Conservation (phyloP, 1,140 invertebrate species). For the Drosophila lini region DNA sequence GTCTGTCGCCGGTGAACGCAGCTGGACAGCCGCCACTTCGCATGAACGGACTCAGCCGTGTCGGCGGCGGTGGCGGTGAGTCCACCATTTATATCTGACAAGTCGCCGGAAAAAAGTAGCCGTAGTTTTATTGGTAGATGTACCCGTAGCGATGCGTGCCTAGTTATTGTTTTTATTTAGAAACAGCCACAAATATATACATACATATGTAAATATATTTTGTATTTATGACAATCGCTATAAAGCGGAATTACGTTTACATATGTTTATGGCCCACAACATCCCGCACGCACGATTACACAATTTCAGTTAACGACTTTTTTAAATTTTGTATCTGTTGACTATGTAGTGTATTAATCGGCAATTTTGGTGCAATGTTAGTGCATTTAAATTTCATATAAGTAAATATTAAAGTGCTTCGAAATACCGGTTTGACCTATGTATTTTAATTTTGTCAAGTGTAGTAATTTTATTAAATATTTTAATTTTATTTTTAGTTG, state of each 20-base stretch:
- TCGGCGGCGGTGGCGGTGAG: slow-evolving; percentile 83
- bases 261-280: slow-evolving; percentile 1
- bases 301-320: slow-evolving; percentile 32
- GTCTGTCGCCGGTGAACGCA: slow-evolving; percentile 20
- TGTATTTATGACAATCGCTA: not conserved
- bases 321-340: slow-evolving; percentile 43
- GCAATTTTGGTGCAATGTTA: slow-evolving; percentile 6
- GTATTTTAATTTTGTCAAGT: slow-evolving; percentile 7
- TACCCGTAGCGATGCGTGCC: slow-evolving; percentile 10
- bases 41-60: slow-evolving; percentile 77
- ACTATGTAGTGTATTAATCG: not conserved
- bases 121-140: not conserved
- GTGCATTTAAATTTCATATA: slow-evolving; percentile 15
- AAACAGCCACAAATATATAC: not conserved
- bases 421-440: not conserved
- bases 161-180: slow-evolving; percentile 20
- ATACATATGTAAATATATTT: slow-evolving; percentile 3
- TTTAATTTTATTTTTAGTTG: slow-evolving; percentile 25
- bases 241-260: not conserved
- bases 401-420: not conserved
- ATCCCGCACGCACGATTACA: slow-evolving; percentile 2
- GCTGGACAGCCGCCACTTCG: slow-evolving; percentile 62
- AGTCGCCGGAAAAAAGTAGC: not conserved
- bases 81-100: slow-evolving; percentile 77
- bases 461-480: slow-evolving; percentile 10